A percentile compares a stretch with the other conserved stretches of the same genome.
Evolutionary conservation across 2,888 invertebrate species (phyloP).

Genomic region (Elegia similella): DNA sequence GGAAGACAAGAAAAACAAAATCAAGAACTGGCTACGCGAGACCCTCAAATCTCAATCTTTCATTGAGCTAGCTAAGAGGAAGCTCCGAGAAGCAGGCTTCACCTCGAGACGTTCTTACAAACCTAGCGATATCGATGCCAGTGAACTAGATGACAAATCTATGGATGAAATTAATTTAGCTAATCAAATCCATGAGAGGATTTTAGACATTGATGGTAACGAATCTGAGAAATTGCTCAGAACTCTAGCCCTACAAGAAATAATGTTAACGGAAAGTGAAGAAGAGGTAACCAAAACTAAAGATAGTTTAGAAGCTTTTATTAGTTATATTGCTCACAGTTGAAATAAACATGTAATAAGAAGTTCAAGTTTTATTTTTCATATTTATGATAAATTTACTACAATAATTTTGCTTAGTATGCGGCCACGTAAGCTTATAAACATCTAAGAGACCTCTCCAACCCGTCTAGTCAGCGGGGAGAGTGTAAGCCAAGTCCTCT

Average conservation of each 20-base stretch:
- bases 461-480: no score
- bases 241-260: slow-evolving; percentile 59
- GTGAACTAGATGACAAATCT: slow-evolving; percentile 47
- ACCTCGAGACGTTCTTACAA: slow-evolving; percentile 35
- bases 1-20: slow-evolving; percentile 70
- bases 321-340: slow-evolving; percentile 5
- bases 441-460: no score
- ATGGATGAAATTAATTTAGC: slow-evolving; percentile 66
- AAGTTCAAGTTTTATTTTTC: no score
- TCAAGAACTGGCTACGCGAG: slow-evolving; percentile 67
- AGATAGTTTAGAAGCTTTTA: slow-evolving; percentile 31
- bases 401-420: no score
- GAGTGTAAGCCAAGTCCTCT: no score
- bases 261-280: slow-evolving; percentile 41
- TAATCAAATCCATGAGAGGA: slow-evolving; percentile 62
- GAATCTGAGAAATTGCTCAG: slow-evolving; percentile 58
- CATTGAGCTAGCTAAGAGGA: slow-evolving; percentile 63
- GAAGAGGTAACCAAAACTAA: slow-evolving; percentile 24
- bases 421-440: no score
- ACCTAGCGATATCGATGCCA: slow-evolving; percentile 28
- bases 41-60: slow-evolving; percentile 63
- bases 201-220: slow-evolving; percentile 49
- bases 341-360: not conserved
- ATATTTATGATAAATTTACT: no score
- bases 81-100: slow-evolving; percentile 57